phyloP scores from a whole-genome alignment of 2,113 vertebrate genomes.

The Lagopus muta region DNA sequence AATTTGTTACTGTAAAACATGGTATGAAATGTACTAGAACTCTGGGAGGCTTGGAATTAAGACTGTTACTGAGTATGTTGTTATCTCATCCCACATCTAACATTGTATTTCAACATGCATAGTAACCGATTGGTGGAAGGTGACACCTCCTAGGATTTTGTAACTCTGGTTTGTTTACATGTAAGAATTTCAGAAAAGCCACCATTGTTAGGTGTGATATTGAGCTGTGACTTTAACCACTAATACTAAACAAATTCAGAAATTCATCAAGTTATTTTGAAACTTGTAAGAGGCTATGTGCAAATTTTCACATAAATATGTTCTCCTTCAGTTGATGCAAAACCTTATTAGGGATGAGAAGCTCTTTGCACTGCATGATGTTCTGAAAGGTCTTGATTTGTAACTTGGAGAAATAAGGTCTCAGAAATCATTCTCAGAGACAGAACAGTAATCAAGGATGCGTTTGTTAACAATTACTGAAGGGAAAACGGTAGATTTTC shows the following conservation, averaged over 20 bases:
- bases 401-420: neutral
- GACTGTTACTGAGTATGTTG: neutral
- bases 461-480: neutral
- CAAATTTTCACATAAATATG: neutral
- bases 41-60: neutral
- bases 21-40: neutral
- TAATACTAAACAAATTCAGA: neutral
- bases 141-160: neutral
- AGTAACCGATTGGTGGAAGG: neutral
- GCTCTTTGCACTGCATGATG: neutral
- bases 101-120: neutral
- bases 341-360: neutral
- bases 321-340: neutral
- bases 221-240: neutral
- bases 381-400: neutral
- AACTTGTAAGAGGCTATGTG: neutral
- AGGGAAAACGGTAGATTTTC: neutral
- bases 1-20: slow-evolving; percentile 11
- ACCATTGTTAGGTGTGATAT: neutral
- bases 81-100: neutral
- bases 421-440: neutral
- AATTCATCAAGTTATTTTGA: neutral
- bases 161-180: neutral
- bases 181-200: neutral
- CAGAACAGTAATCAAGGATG: neutral